Evolutionary conservation across 2,888 invertebrate genomes (phyloP).

Genomic region (Caenorhabditis sp.): DNA sequence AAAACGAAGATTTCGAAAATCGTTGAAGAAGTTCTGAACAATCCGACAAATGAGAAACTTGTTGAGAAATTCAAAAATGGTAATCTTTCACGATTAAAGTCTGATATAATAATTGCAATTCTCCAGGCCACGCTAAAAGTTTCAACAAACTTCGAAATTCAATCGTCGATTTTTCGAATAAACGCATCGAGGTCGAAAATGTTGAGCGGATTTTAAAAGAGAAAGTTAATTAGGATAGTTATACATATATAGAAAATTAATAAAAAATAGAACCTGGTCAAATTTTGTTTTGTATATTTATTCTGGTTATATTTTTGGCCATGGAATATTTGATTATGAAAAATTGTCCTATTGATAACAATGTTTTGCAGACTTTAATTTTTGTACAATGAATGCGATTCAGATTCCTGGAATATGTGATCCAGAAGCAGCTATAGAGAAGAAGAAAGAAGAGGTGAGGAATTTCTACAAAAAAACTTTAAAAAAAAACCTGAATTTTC

Average conservation of each 20-base stretch:
- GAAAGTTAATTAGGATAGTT: neutral
- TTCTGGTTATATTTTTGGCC: neutral
- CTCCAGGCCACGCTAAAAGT: conserved; percentile 43
- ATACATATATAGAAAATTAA: neutral
- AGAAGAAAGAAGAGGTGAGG: conserved; percentile 3
- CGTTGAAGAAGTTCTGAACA: conserved; percentile 9
- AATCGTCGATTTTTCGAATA: conserved; percentile 43
- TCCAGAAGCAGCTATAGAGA: conserved; percentile 6
- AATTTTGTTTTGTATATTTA: neutral
- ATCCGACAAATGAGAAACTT: conserved; percentile 19
- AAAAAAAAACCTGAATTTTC: neutral
- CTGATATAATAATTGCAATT: neutral
- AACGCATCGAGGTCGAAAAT: conserved; percentile 56
- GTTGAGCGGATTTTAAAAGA: conserved; percentile 18
- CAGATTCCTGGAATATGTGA: conserved; percentile 31
- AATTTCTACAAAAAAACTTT: neutral
- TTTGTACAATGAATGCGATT: neutral
- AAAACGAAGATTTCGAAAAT: conserved; percentile 19
- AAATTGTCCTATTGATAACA: too few species aligned
- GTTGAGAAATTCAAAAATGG: conserved; percentile 21
- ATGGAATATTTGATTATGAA: neutral
- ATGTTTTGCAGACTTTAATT: too few species aligned
- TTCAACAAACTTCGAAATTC: conserved; percentile 52
- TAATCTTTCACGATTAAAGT: neutral
- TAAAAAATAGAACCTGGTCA: neutral